phyloP scores from a whole-genome alignment of 2,888 invertebrate species.

The Pristionchus japonicus region DNA sequence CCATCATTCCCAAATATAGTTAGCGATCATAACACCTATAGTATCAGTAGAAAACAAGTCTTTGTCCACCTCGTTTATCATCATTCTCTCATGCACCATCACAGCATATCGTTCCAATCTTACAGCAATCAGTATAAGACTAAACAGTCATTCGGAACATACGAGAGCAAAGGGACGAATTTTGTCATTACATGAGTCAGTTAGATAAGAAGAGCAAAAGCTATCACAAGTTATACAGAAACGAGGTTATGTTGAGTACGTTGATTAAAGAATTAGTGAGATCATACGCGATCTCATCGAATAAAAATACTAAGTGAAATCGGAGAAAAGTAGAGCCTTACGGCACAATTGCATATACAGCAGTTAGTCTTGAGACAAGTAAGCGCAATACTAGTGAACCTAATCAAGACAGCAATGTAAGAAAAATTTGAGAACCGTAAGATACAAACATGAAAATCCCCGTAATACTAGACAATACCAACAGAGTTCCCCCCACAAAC shows the following conservation, averaged over 20 bases:
- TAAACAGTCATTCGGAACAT: not conserved
- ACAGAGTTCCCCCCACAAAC: not conserved
- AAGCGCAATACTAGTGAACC: not conserved
- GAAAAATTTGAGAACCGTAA: not conserved
- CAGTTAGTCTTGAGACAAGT: not conserved
- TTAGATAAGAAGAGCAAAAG: not conserved
- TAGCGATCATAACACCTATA: not conserved
- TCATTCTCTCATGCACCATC: not conserved
- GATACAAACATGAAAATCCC: not conserved
- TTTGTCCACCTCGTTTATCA: conserved; percentile 5
- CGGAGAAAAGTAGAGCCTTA: not conserved
- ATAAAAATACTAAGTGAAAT: not conserved
- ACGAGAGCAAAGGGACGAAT: not conserved
- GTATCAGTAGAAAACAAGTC: not conserved
- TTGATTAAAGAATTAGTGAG: conserved; percentile 19
- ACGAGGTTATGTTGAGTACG: conserved; percentile 4
- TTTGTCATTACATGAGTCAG: not conserved
- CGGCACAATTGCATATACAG: conserved; percentile 27
- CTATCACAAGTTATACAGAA: not conserved
- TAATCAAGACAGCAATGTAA: not conserved
- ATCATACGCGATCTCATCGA: conserved; percentile 14
- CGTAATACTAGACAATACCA: not conserved
- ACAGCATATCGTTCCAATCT: not conserved
- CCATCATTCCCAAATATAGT: not conserved
- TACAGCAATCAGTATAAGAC: not conserved